Percentiles rank a stretch among this genome's conserved stretches.
Conservation (phyloP, 2,113 vertebrate species). For the Paracanthobrama guichenoti region DNA sequence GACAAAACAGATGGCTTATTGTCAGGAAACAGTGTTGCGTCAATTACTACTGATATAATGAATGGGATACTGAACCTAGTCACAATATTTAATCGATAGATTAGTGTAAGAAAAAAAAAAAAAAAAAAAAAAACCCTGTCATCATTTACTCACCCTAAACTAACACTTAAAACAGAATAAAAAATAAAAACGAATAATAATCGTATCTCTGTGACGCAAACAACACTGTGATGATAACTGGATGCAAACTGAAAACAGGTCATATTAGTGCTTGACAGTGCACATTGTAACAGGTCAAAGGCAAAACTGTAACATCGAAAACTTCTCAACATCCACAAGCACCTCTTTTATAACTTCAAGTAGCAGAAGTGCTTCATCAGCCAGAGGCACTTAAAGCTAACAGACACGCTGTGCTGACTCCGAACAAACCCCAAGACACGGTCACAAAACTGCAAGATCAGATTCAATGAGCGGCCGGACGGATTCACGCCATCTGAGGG, state of each 20-base stretch:
- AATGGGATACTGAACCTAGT: background rate
- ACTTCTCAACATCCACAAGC: background rate
- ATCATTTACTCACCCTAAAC: too few relatives aligned
- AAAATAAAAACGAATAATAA: background rate
- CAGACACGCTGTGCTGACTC: constrained; percentile 21
- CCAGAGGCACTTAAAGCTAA: background rate
- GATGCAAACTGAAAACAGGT: background rate
- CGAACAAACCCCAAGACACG: background rate
- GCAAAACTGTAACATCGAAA: background rate
- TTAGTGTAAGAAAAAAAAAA: background rate
- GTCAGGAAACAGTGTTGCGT: background rate
- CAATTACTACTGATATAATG: background rate
- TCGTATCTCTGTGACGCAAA: too few relatives aligned
- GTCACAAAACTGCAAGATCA: constrained; percentile 19
- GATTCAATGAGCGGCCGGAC: too few relatives aligned
- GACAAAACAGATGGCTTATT: background rate
- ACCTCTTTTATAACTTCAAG: background rate
- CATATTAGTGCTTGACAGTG: background rate
- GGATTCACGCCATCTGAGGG: background rate
- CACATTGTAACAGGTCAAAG: background rate
- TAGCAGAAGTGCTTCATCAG: background rate
- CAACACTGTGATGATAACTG: too few relatives aligned
- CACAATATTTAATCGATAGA: background rate
- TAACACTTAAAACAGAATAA: too few relatives aligned
- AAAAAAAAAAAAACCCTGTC: background rate